Base-by-base conservation (phyloP, 2,888 invertebrate genomes). In the Drosophila multiciliata region DNA sequence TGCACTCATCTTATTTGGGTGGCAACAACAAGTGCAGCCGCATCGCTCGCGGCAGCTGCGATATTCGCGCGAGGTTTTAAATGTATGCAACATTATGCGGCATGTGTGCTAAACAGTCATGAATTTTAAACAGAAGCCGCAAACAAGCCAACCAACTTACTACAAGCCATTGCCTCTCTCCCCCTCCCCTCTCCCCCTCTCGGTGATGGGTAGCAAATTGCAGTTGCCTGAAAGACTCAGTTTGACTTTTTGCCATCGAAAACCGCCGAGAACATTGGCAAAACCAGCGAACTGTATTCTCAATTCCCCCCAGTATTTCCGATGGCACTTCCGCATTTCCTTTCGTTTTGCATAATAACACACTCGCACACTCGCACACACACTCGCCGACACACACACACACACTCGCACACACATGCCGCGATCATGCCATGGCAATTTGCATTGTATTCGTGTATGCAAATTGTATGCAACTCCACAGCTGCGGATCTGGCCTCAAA, bases 41-140 rank as follows among this genome's bases (percentile, higher is more conserved):
- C 80, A 78, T 35, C 42, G 68, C 68, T 65, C 26, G 68, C 74
- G 69, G 68, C 79, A 69, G 70, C 66, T 81, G 83, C 69, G 79
- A 66, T 60, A 75, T 68, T 67, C 68, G 74, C 74, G 82, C n/a
- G 55, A 12, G 12, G 69, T 79, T 54, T 66, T 76, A 87, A 79
- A 81, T 89, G 79, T 70, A 89, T 89, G 88, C 89, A 81, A 89
- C 86, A 89, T 87, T 87, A 87, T 88, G 90, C 90, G 83, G 88
- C 87, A 87, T 87, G 87, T 87, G 88, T 81, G 74, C 87, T 82
- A 87, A 87, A 87, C 87, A 89, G 87, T 85, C 87, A 87, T 87
- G 87, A 87, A 87, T 87, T 89, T 86, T 88, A 87, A 87, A 67
- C 78, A 87, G 89, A 74, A 75, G 68, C 74, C 71, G 59, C 77